Evolutionary conservation across 2,113 vertebrate species (phyloP), one percentile per base, ranked within the genome.

Genomic region (Ceyx melanurus): DNA sequence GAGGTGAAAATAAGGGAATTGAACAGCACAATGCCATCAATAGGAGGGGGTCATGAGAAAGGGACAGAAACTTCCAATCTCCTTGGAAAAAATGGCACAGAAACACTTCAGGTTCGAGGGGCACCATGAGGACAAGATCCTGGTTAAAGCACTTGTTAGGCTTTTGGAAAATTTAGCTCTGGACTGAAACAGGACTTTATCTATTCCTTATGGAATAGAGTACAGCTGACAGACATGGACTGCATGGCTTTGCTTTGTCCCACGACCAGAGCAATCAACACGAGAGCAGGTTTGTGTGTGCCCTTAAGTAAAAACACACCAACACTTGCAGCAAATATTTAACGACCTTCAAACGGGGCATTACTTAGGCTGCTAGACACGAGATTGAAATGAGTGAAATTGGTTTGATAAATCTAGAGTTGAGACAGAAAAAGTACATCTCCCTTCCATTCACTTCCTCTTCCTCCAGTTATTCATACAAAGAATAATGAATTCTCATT

Each of bases 401-500:
- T 2, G 4, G 26, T 60, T 64, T 92, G 68, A 72, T 35, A 89
- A 73, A 91, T 72, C 3, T 11, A 35, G 42, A 77, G 51, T 53
- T 35, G 14, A 29, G 37, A 19, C 75, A 80, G 56, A 90, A 91
- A 71, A 84, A 64, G 11, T 2, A 8, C 10, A 66, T 46, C 51
- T 88, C 20, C n/a, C 23, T 83, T 65, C 76, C 84, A 86, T 86
- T 93, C 79, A 86, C 74, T 58, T 84, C 75, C 37, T 23, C 10
- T 86, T 92, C 66, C 29, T 73, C 90, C 1, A 2, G 64, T 73
- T 95, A 82, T 57, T 56, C 6, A 11, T 82, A 57, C 33, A 35
- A 88, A 43, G 66, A 81, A 75, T 64, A 95, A 94, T 72, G 75
- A 87, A 91, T 92, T 89, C 53, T 70, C 37, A 73, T 33, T n/a